Evolutionary conservation across 2,113 vertebrate species (phyloP).

Genomic region (Coryphaenoides rupestris): DNA sequence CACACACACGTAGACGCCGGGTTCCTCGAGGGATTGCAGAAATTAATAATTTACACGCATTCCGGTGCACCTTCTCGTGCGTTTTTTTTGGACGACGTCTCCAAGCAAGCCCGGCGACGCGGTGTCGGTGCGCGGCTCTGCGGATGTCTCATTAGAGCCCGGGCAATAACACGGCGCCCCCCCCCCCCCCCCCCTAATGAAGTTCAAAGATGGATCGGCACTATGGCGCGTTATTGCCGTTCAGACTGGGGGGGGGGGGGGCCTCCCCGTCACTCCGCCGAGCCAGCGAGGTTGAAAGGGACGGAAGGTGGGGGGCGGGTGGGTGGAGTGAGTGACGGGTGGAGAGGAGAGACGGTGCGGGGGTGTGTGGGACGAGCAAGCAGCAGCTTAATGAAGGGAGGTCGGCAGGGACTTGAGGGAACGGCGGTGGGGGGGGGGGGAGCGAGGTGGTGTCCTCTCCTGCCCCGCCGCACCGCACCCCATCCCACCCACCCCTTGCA

Average conservation of each 20-base stretch:
- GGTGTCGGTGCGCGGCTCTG: slow-evolving; percentile 45
- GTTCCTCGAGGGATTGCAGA: slow-evolving; percentile 28
- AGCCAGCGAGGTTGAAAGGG: slow-evolving; percentile 21
- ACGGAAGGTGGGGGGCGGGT: neutral
- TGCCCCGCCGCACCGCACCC: no score
- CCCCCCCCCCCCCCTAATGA: slow-evolving; percentile 58
- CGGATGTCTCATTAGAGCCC: slow-evolving; percentile 42
- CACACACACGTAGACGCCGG: neutral
- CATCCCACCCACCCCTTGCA: neutral
- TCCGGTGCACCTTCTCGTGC: slow-evolving; percentile 43
- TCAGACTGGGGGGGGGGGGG: slow-evolving; percentile 42
- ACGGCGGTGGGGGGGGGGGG: no score
- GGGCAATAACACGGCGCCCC: slow-evolving; percentile 46
- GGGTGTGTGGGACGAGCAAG: slow-evolving; percentile 6
- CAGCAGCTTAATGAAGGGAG: slow-evolving; percentile 37
- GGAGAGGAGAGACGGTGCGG: slow-evolving; percentile 18
- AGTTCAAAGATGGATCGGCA: slow-evolving; percentile 49
- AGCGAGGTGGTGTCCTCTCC: neutral
- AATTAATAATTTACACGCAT: slow-evolving; percentile 53
- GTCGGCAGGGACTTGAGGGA: slow-evolving; percentile 18
- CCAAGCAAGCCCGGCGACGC: slow-evolving; percentile 25
- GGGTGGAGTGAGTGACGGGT: neutral
- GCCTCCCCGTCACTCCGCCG: slow-evolving; percentile 33
- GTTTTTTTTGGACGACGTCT: slow-evolving; percentile 53
- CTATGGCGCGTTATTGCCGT: slow-evolving; percentile 54